These are phyloP conservation scores for Carlito syrichta DNA, from an alignment of 2,113 vertebrate species.

Conservation along the genomic window DNA sequence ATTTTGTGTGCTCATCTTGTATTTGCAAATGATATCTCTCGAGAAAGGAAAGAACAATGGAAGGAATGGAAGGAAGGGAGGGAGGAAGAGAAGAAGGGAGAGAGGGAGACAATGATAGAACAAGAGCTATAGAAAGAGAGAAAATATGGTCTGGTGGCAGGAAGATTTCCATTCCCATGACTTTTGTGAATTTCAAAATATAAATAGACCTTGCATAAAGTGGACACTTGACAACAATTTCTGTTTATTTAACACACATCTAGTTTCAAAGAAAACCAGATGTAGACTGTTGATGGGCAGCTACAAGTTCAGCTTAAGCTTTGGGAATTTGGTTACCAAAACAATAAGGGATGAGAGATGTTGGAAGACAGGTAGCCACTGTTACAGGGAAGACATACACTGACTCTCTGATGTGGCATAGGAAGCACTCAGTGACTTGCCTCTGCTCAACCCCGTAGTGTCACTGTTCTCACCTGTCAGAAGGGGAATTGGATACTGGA, in stretches of 20 bases:
- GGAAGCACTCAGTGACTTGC: background rate
- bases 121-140: background rate
- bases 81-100: rapidly evolving
- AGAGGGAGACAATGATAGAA: background rate
- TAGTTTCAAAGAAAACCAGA: background rate
- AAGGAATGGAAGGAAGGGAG: background rate
- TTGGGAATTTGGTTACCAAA: background rate
- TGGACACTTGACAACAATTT: background rate
- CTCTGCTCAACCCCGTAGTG: background rate
- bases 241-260: background rate
- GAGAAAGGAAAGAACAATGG: background rate
- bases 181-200: too few species aligned
- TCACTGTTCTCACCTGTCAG: background rate
- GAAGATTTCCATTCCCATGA: background rate
- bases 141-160: background rate
- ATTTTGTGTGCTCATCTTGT: background rate
- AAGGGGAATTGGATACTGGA: background rate
- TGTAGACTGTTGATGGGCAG: background rate
- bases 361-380: background rate
- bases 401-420: background rate
- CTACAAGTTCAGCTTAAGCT: background rate
- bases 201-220: background rate
- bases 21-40: background rate
- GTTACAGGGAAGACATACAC: background rate
- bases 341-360: background rate